Evolutionary conservation across 2,113 vertebrate species (phyloP).

Genomic region (Actinemys pallida): DNA sequence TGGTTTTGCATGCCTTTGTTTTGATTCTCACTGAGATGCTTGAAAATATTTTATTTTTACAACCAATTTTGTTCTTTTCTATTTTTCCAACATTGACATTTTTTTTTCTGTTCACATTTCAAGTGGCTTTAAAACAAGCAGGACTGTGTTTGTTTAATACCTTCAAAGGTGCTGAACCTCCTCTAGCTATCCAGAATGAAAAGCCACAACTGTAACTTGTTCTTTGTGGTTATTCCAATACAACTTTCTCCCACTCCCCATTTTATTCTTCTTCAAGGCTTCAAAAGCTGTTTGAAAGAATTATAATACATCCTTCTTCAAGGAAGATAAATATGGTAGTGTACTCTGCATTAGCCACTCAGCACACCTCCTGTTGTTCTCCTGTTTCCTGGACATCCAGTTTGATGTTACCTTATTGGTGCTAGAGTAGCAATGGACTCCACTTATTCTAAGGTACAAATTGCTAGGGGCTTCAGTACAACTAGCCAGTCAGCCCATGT

Average conservation of each 20-base stretch:
- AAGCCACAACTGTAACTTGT: slow-evolving; percentile 31
- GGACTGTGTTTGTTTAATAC: slow-evolving; percentile 39
- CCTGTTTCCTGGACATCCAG: not conserved
- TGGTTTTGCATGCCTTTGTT: not conserved
- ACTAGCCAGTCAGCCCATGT: not conserved
- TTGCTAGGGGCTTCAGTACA: not conserved
- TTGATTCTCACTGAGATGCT: not conserved
- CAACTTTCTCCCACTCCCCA: not conserved
- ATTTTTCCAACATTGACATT: slow-evolving; percentile 28
- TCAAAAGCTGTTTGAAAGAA: slow-evolving; percentile 42
- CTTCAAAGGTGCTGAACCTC: slow-evolving; percentile 41
- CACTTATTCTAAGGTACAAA: not conserved
- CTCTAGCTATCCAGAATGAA: slow-evolving; percentile 66
- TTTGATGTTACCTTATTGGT: not conserved
- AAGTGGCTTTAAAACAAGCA: slow-evolving; percentile 41
- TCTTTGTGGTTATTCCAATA: slow-evolving; percentile 44
- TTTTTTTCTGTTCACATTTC: not conserved
- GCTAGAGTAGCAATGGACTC: slow-evolving; percentile 8
- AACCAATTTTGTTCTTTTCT: slow-evolving; percentile 39
- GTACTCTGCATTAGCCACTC: slow-evolving; percentile 27
- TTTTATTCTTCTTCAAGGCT: slow-evolving; percentile 21
- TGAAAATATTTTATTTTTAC: slow-evolving; percentile 25
- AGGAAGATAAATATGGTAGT: slow-evolving; percentile 29
- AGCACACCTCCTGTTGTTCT: slow-evolving; percentile 5
- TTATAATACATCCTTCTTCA: slow-evolving; percentile 21